These are phyloP conservation scores for Lasioglossum villosulum DNA, from an alignment of 2,888 invertebrate species.

Conservation along the genomic window DNA sequence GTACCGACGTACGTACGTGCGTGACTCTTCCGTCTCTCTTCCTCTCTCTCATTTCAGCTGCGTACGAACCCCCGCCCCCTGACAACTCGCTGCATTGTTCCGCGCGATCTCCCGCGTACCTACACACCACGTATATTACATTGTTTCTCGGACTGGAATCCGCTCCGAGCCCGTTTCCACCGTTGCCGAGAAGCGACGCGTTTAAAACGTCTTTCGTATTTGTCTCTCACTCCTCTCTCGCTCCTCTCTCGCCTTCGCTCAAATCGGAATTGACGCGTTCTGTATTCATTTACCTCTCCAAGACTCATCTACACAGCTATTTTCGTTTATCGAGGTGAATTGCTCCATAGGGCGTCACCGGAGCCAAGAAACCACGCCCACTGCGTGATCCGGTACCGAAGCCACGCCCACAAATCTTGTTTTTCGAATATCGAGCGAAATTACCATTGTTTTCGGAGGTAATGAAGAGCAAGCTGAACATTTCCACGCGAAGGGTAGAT, in stretches of 20 bases:
- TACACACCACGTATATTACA: slow-evolving; percentile 77
- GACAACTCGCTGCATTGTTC: slow-evolving; percentile 73
- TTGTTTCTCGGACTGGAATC: slow-evolving; percentile 77
- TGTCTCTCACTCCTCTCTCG: slow-evolving; percentile 34
- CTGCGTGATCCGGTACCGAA: rapidly evolving
- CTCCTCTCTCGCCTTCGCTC: not conserved
- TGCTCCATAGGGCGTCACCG: not conserved
- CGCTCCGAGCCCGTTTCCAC: slow-evolving; percentile 49
- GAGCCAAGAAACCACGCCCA: not conserved
- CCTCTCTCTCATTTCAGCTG: not conserved
- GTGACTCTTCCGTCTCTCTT: slow-evolving; percentile 72
- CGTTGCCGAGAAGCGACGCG: not conserved
- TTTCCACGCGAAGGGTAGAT: slow-evolving; percentile 23
- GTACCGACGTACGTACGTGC: slow-evolving; percentile 71
- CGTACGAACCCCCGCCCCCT: slow-evolving; percentile 35
- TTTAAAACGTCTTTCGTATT: slow-evolving; percentile 30
- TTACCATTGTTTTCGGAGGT: not conserved
- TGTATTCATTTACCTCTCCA: not conserved
- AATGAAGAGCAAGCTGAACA: not conserved
- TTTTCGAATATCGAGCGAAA: not conserved
- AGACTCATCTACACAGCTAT: not conserved
- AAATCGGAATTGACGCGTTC: not conserved
- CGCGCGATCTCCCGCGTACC: slow-evolving; percentile 76
- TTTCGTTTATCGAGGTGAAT: not conserved
- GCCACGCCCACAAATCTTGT: not conserved